A percentile compares a stretch with the other conserved stretches of the same genome.
These are phyloP conservation scores for Camelus bactrianus DNA, from an alignment of 2,113 vertebrate species.

Conservation along the genomic window DNA sequence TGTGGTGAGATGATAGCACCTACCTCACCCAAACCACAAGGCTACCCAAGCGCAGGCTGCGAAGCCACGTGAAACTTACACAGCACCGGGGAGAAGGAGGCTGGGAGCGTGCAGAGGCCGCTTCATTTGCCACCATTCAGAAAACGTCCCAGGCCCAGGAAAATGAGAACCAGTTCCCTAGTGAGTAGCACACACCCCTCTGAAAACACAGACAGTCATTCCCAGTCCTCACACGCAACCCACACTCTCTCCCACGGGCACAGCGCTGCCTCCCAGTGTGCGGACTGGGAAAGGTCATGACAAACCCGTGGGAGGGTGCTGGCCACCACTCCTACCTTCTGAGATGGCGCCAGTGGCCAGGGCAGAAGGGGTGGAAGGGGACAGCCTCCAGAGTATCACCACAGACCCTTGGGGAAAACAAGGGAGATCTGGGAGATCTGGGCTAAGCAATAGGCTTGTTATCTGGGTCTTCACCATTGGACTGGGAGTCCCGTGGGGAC, in stretches of 20 bases:
- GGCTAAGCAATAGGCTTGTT: too few species aligned
- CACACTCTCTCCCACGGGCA: accelerated
- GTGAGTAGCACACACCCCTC: background rate
- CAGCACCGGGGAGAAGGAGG: accelerated
- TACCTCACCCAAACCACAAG: background rate
- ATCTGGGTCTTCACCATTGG: background rate
- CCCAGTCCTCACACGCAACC: background rate
- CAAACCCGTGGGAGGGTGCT: background rate
- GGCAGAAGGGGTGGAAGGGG: accelerated
- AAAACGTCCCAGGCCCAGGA: background rate
- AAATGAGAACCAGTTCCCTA: background rate
- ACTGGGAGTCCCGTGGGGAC: background rate
- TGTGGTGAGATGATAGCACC: background rate
- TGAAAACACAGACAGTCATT: background rate
- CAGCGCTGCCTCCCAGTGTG: background rate
- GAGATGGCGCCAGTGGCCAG: background rate
- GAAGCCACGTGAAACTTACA: background rate
- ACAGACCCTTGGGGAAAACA: background rate
- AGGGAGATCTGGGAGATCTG: too few species aligned
- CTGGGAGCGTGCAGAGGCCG: background rate
- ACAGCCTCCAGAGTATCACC: background rate
- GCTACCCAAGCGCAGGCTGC: background rate
- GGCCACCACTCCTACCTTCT: background rate
- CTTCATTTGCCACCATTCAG: background rate
- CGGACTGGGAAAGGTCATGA: accelerated